phyloP scores from a whole-genome alignment of 2,113 vertebrate species.

The Nerophis ophidion region DNA sequence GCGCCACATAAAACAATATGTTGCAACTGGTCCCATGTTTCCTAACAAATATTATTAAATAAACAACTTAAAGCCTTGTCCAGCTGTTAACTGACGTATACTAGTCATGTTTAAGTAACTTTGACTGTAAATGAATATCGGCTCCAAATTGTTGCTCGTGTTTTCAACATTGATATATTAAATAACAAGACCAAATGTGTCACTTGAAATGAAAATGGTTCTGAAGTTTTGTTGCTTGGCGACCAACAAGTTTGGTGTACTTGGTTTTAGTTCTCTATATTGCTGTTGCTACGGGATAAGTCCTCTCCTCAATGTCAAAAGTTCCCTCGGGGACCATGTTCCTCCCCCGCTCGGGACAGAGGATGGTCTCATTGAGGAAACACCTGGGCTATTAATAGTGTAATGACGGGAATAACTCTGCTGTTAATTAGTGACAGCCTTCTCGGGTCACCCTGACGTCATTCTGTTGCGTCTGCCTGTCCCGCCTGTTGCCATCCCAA shows the following conservation, averaged over 20 bases:
- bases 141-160: too few relatives aligned
- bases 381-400: constrained; percentile 44
- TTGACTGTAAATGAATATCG: too few relatives aligned
- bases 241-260: not conserved
- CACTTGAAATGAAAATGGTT: too few relatives aligned
- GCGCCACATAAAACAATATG: too few relatives aligned
- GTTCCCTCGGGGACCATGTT: not conserved
- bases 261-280: constrained; percentile 16
- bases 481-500: not conserved
- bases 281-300: constrained; percentile 14
- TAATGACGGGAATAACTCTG: constrained; percentile 34
- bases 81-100: too few relatives aligned
- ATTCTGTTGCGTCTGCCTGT: not conserved
- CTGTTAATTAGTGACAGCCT: constrained; percentile 30
- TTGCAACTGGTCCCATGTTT: too few relatives aligned
- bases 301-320: not conserved
- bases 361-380: constrained; percentile 52
- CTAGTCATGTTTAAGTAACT: too few relatives aligned
- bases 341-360: constrained; percentile 1
- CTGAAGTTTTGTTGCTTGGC: not conserved
- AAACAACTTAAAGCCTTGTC: too few relatives aligned
- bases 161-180: too few relatives aligned
- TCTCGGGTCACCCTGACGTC: constrained; percentile 36
- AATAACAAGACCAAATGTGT: too few relatives aligned
- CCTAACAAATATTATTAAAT: too few relatives aligned